phyloP scores from a whole-genome alignment of 1,140 invertebrate genomes.

The Orussus abietinus region DNA sequence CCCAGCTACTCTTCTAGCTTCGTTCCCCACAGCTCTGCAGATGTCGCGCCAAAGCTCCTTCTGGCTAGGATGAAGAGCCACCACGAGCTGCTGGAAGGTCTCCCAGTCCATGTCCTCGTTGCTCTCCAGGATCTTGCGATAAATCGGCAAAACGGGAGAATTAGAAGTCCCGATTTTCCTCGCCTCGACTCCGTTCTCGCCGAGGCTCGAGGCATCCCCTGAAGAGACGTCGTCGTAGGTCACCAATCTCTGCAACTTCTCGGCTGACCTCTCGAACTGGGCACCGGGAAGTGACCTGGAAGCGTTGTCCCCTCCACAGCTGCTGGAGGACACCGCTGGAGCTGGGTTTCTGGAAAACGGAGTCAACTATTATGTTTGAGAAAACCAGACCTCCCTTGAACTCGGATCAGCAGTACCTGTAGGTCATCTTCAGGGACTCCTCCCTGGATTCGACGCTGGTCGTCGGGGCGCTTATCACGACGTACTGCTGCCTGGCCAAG shows the following conservation, averaged over 20 bases:
- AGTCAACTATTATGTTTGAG: too few relatives aligned
- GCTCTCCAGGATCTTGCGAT: conserved; percentile 19
- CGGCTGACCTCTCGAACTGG: neutral
- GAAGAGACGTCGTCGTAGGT: conserved; percentile 12
- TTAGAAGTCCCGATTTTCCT: neutral
- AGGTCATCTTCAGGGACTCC: conserved; percentile 3
- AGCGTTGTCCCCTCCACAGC: too few relatives aligned
- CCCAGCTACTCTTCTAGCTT: conserved; percentile 16
- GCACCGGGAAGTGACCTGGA: neutral
- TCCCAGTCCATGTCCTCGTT: conserved; percentile 27
- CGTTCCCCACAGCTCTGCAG: conserved; percentile 21
- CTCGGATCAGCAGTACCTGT: too few relatives aligned
- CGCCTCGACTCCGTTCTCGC: conserved; percentile 1
- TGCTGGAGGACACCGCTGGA: too few relatives aligned
- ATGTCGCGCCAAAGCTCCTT: conserved; percentile 25
- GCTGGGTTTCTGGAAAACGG: neutral
- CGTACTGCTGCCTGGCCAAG: conserved; percentile 1
- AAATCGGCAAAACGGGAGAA: conserved; percentile 8
- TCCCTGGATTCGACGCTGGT: neutral
- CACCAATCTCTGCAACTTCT: conserved; percentile 11
- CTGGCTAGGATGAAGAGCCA: conserved; percentile 20
- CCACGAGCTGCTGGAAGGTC: conserved; percentile 21
- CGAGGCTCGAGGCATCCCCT: neutral
- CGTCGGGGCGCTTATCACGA: neutral
- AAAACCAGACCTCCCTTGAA: too few relatives aligned